These are phyloP conservation scores for Cercopithecus mona DNA, from an alignment of 2,113 vertebrate genomes.

Conservation along the genomic window DNA sequence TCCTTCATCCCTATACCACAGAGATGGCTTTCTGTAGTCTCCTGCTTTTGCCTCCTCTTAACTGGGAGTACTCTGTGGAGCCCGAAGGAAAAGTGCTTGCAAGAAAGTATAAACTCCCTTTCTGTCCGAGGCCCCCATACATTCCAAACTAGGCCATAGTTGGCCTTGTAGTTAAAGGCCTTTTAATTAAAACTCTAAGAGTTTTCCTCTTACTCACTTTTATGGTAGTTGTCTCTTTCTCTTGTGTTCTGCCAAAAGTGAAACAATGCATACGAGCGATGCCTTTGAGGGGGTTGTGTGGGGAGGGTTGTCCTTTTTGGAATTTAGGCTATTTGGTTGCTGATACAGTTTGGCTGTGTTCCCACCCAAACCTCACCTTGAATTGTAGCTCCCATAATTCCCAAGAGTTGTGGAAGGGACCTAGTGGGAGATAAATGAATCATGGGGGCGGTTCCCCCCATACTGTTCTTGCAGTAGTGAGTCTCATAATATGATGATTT, in stretches of 20 bases:
- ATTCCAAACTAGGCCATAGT: background rate
- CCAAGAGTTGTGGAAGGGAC: too few species aligned
- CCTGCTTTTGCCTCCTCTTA: background rate
- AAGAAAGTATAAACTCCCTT: background rate
- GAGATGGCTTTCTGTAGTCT: background rate
- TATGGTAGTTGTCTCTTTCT: background rate
- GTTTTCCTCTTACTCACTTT: background rate
- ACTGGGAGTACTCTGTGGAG: background rate
- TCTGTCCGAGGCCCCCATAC: background rate
- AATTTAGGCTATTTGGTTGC: background rate
- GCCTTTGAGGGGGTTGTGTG: background rate
- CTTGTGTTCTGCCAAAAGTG: background rate
- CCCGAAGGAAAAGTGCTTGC: background rate
- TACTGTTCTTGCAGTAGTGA: too few species aligned
- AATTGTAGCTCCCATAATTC: too few species aligned
- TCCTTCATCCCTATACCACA: background rate
- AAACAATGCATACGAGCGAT: constrained; percentile 5
- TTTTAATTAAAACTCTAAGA: background rate
- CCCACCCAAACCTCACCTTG: too few species aligned
- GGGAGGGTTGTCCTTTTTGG: background rate
- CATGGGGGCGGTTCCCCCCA: too few species aligned
- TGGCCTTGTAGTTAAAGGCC: background rate
- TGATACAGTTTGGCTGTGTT: too few species aligned
- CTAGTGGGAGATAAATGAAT: too few species aligned
- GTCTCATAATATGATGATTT: too few species aligned